Evolutionary conservation across 2,113 vertebrate genomes (phyloP).

Genomic region (Podiceps cristatus): DNA sequence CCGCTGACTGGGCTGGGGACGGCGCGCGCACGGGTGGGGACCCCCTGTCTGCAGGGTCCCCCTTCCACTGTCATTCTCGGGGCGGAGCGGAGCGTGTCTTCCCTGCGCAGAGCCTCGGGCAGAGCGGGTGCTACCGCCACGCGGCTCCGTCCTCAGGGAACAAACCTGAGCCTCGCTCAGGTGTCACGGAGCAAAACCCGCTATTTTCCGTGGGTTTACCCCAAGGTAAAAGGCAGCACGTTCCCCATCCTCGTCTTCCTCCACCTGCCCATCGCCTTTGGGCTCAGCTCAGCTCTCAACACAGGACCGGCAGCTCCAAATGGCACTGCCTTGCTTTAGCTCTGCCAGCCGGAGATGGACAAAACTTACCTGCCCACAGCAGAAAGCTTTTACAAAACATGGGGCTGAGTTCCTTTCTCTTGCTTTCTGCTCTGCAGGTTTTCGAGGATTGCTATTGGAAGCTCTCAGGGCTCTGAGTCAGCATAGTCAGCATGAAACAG

Average conservation of each 20-base stretch:
- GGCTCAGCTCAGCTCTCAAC: neutral
- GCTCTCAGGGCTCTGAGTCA: neutral
- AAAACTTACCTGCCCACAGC: neutral
- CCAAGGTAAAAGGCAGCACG: neutral
- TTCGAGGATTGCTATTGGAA: neutral
- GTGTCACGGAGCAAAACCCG: neutral
- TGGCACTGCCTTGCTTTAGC: neutral
- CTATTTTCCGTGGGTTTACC: neutral
- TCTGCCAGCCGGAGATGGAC: neutral
- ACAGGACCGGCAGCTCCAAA: neutral
- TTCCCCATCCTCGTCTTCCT: neutral
- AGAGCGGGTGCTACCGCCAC: neutral
- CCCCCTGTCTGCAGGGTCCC: rapidly evolving
- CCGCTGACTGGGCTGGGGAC: neutral
- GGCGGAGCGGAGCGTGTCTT: neutral
- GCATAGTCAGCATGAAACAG: no score
- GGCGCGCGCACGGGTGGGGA: neutral
- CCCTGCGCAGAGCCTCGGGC: neutral
- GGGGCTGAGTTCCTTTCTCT: neutral
- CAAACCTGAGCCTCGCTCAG: neutral
- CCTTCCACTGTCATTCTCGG: neutral
- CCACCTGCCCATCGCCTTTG: neutral
- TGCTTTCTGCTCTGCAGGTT: neutral
- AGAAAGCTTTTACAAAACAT: neutral
- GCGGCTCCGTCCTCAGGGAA: neutral